phyloP scores from a whole-genome alignment of 1,140 invertebrate species.

The Copidosoma floridanum region DNA sequence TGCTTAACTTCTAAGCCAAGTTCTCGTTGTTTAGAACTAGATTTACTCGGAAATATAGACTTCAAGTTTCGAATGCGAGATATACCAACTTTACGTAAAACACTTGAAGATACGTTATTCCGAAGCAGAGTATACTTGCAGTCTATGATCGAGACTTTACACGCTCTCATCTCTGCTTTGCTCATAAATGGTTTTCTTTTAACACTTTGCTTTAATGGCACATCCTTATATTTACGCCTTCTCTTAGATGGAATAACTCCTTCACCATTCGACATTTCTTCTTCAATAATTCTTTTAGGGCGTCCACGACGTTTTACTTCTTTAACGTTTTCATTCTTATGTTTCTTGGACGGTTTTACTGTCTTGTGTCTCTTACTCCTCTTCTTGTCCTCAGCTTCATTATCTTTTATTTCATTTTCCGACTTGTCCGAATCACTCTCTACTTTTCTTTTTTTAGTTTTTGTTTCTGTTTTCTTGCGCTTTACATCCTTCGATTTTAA shows the following conservation, averaged over 20 bases:
- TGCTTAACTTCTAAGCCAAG: background rate
- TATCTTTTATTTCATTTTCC: too few relatives aligned
- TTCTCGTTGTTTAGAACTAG: background rate
- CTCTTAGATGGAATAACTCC: background rate
- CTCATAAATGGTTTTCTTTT: slow-evolving; percentile 24
- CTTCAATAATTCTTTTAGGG: too few relatives aligned
- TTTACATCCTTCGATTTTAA: too few relatives aligned
- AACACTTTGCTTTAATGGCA: slow-evolving; percentile 8
- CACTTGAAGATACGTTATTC: slow-evolving; percentile 24
- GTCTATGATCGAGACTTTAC: slow-evolving; percentile 42
- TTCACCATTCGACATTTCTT: slow-evolving; percentile 25
- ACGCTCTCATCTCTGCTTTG: slow-evolving; percentile 35
- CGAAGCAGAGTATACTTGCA: slow-evolving; percentile 40
- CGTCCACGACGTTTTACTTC: slow-evolving; percentile 15
- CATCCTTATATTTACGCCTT: too few relatives aligned
- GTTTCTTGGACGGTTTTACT: too few relatives aligned
- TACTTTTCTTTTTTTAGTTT: too few relatives aligned
- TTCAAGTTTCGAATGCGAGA: slow-evolving; percentile 27
- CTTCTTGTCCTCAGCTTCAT: too few relatives aligned
- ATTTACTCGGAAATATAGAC: background rate
- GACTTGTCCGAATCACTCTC: too few relatives aligned
- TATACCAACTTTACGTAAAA: slow-evolving; percentile 35
- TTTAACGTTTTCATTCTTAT: slow-evolving; percentile 12
- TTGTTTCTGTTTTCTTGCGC: too few relatives aligned
- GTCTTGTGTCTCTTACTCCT: slow-evolving; percentile 3